These are phyloP conservation scores for Macrochelys suwanniensis DNA, from an alignment of 2,797 vertebrate species.

Conservation along the genomic window DNA sequence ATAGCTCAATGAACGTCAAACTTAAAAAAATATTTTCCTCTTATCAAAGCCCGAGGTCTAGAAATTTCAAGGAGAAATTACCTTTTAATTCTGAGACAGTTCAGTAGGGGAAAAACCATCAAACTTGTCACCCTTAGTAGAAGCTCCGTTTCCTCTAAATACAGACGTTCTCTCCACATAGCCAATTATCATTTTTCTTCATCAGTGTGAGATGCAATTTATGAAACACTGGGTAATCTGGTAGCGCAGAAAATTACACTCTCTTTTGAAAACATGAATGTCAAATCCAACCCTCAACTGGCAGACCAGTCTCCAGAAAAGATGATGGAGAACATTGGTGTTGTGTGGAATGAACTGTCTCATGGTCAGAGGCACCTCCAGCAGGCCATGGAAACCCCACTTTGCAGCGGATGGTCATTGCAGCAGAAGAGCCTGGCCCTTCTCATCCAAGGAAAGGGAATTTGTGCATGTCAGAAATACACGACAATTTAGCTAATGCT, in stretches of 20 bases:
- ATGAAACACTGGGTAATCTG: background rate
- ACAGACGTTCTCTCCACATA: background rate
- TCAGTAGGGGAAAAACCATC: background rate
- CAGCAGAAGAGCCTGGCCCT: background rate
- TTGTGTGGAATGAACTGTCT: background rate
- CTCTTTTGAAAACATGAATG: background rate
- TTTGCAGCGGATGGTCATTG: background rate
- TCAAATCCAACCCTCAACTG: background rate
- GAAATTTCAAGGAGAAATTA: fast-evolving
- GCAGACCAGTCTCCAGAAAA: background rate
- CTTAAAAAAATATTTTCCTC: background rate
- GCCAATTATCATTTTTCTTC: background rate
- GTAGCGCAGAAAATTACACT: background rate
- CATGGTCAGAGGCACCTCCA: background rate
- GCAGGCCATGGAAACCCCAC: background rate
- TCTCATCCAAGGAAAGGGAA: background rate
- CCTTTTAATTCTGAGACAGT: background rate
- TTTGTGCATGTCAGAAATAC: background rate
- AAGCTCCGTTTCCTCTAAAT: background rate
- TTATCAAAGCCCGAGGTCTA: fast-evolving
- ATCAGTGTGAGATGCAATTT: background rate
- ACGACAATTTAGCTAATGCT: background rate
- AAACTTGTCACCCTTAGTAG: background rate
- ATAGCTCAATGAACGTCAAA: background rate
- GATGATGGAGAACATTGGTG: background rate